Base-by-base conservation (phyloP, 2,888 invertebrate species). In the Lobophora halterata region DNA sequence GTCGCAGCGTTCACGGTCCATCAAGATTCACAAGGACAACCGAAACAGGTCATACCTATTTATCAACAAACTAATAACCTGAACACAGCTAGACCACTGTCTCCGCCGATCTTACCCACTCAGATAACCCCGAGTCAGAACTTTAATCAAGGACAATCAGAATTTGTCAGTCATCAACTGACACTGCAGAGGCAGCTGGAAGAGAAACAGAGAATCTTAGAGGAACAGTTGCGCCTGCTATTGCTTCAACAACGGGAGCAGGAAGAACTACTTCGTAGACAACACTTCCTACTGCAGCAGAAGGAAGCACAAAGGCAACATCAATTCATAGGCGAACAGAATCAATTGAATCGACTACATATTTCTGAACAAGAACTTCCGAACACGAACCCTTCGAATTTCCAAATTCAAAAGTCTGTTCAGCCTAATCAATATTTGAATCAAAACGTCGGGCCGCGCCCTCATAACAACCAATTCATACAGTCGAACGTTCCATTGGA, bases 1-100 rank as follows among this genome's bases (percentile, higher is more conserved):
- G 93, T 95, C 0, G 94, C 95, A 1, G 95, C 95, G 0, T 95
- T 95, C 61, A 95, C 95, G 0, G 93, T 95, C 0, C 94, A 95
- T 50, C 93, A 95, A 72, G 95, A 95, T 63, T 92, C 92, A 49
- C 88, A 89, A 13, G 95, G 95, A 1, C 66, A 91, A n/a, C 94
- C 95, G 0, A 93, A 93, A 55, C 93, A 92, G 69, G 93, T 95
- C 0, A 91, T 94, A 30, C 93, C 95, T 0, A 89, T 94, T 56
- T 91, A 89, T 61, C 90, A 91, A 60, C 86, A 88, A 48, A 71
- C 69, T 2, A 77, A 65, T 41, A 58, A 44, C 16, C 63, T 61
- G 37, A 66, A 64, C 42, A 39, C 55, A 14, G 52, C 66, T n/a
- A 61, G 64, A 47, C 55, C 66, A 5, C 43, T 61, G 16, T 35